Base-by-base conservation (phyloP, 2,113 vertebrate genomes). In the Pluvialis apricaria region DNA sequence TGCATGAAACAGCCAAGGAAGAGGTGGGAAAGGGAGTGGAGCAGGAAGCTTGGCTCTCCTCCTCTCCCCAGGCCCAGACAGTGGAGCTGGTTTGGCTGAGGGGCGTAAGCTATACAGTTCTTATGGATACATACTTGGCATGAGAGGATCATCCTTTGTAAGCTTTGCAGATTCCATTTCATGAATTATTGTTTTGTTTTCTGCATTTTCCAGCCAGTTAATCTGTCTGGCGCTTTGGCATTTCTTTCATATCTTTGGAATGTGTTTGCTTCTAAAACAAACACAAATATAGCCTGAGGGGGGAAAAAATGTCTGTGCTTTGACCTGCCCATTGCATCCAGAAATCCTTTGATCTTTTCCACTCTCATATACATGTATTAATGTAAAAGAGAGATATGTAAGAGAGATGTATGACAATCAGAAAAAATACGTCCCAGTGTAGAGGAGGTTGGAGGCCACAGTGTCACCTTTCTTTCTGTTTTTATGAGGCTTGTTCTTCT, bases 161-260 rank as follows among this genome's bases (percentile, higher is more conserved):
- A 75, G 14, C 77, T 81, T 79, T 93, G 45, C 21, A 68, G 61
- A 92, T 70, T 86, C 51, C 18, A 5, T 42, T 73, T 78, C 5
- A 88, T 62, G 51, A 93, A 36, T 71, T 94, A 64, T 36, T 83
- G 76, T 81, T 90, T 83, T 81, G 42, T 47, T 95, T 94, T 71
- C 69, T 60, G 44, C 75, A 77, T 88, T 90, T 58, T 72, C 44
- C 62, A 69, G 18, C 15, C 62, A 62, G 77, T 80, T 92, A 86
- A 90, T 93, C 40, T 72, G 60, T 60, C 69, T 88, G 20, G 24
- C 40, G 47, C 60, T 81, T 73, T 73, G 62, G 49, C 25, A 80
- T 95, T 90, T 94, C 36, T 91, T 93, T 90, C 61, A 92, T 94
- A 86, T 66, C 42, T 55, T 92, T 81, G 90, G 85, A 94, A 96